Conservation (phyloP, 1,140 invertebrate species). For the Heliconius congener region DNA sequence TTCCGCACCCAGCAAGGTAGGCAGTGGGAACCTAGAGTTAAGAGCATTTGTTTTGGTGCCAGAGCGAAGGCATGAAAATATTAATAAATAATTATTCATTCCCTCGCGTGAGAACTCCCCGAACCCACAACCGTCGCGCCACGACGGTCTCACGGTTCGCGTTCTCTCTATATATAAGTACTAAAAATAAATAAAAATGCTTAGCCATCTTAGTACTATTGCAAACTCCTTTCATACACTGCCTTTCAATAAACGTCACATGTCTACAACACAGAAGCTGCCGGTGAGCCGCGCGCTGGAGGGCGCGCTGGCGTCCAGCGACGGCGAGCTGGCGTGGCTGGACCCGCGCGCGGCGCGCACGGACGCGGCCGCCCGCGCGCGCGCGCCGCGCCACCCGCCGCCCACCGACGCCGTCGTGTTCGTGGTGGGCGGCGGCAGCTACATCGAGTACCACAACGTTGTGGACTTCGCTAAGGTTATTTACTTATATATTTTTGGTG, state of each 20-base stretch:
- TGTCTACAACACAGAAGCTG: slow-evolving; percentile 56
- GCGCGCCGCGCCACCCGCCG: slow-evolving; percentile 70
- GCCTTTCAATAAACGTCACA: not conserved
- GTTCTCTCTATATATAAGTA: too few species aligned
- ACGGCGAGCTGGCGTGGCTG: slow-evolving; percentile 64
- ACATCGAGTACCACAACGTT: slow-evolving; percentile 99
- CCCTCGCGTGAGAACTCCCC: too few species aligned
- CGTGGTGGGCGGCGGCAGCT: slow-evolving; percentile 98
- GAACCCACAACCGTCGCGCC: too few species aligned
- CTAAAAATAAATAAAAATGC: too few species aligned
- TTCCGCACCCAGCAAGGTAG: too few species aligned
- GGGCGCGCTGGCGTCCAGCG: slow-evolving; percentile 52
- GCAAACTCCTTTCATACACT: not conserved
- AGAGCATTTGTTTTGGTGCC: too few species aligned
- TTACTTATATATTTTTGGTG: too few species aligned
- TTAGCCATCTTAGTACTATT: too few species aligned
- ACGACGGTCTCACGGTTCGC: too few species aligned
- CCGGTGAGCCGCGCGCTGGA: slow-evolving; percentile 74
- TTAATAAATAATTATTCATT: too few species aligned
- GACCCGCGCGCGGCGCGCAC: slow-evolving; percentile 70
- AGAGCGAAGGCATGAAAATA: too few species aligned
- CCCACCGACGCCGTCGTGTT: slow-evolving; percentile 98
- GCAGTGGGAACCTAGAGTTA: too few species aligned
- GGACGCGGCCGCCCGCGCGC: slow-evolving; percentile 56
- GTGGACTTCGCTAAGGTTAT: slow-evolving; percentile 87